Conservation (phyloP, 2,888 invertebrate species). For the Lasioglossum marginatum region DNA sequence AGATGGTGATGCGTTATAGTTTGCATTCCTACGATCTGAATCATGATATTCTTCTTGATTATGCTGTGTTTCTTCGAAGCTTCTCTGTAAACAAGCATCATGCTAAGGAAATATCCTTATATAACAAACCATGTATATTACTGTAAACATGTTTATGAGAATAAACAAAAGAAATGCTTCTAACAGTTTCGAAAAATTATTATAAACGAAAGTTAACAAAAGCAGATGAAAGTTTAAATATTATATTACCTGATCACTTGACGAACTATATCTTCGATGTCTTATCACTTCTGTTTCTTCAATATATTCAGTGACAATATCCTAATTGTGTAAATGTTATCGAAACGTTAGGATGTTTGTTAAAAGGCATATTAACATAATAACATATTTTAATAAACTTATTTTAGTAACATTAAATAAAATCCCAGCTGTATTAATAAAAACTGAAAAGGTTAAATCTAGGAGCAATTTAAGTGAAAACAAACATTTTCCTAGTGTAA, state of each 20-base stretch:
- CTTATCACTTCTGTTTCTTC: slow-evolving; percentile 77
- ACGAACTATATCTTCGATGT: slow-evolving; percentile 79
- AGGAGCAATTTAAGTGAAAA: background rate
- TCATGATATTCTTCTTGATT: slow-evolving; percentile 79
- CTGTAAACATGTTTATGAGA: slow-evolving; percentile 3
- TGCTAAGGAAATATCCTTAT: slow-evolving; percentile 19
- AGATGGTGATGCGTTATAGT: slow-evolving; percentile 80
- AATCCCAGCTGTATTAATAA: slow-evolving; percentile 9
- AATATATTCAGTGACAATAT: slow-evolving; percentile 76
- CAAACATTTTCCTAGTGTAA: background rate
- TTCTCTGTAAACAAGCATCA: slow-evolving; percentile 71
- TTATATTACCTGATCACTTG: slow-evolving; percentile 80
- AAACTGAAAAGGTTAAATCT: slow-evolving; percentile 14
- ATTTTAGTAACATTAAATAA: slow-evolving; percentile 22
- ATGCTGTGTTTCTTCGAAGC: slow-evolving; percentile 77
- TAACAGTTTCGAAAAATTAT: slow-evolving; percentile 22
- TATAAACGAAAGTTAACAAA: background rate
- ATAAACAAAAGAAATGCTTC: background rate
- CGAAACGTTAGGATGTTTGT: slow-evolving; percentile 53
- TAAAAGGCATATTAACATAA: slow-evolving; percentile 45
- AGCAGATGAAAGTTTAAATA: background rate
- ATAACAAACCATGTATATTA: background rate
- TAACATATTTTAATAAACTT: slow-evolving; percentile 20
- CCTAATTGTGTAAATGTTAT: slow-evolving; percentile 72
- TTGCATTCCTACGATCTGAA: slow-evolving; percentile 82